Percentiles rank a stretch among this genome's conserved stretches.
phyloP scores from a whole-genome alignment of 2,888 invertebrate species.

The Dasysyrphus tricinctus region DNA sequence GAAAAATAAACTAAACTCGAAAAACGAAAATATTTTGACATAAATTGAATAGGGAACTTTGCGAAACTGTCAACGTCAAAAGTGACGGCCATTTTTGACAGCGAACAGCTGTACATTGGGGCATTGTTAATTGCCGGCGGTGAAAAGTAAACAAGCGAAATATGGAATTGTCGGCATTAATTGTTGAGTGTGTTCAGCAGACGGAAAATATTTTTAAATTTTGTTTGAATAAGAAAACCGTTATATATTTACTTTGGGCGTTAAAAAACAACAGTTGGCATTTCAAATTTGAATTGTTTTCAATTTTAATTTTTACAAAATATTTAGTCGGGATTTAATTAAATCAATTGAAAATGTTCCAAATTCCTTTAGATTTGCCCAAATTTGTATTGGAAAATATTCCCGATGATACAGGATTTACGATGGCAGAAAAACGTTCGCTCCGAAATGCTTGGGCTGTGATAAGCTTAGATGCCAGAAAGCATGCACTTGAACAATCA shows the following conservation, averaged over 20 bases:
- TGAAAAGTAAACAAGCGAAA: slow-evolving; percentile 4
- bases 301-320: not conserved
- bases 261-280: not conserved
- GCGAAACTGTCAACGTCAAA: too few relatives aligned
- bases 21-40: slow-evolving; percentile 70
- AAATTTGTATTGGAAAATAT: slow-evolving; percentile 62
- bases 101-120: slow-evolving; percentile 51
- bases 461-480: slow-evolving; percentile 67
- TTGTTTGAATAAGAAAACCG: not conserved
- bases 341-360: not conserved
- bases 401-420: slow-evolving; percentile 77
- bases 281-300: not conserved
- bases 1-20: slow-evolving; percentile 23
- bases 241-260: not conserved
- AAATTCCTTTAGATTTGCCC: slow-evolving; percentile 80
- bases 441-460: slow-evolving; percentile 77
- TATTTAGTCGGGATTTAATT: not conserved
- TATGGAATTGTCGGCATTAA: not conserved
- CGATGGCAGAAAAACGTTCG: slow-evolving; percentile 76
- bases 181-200: slow-evolving; percentile 25
- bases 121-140: slow-evolving; percentile 55
- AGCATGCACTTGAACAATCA: slow-evolving; percentile 68
- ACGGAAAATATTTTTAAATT: not conserved
- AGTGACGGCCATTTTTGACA: slow-evolving; percentile 34
- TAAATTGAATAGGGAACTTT: slow-evolving; percentile 14